Percentiles rank a stretch among this genome's conserved stretches.
Evolutionary conservation across 2,888 invertebrate genomes (phyloP).

Genomic region (Pandemis cinnamomeana): DNA sequence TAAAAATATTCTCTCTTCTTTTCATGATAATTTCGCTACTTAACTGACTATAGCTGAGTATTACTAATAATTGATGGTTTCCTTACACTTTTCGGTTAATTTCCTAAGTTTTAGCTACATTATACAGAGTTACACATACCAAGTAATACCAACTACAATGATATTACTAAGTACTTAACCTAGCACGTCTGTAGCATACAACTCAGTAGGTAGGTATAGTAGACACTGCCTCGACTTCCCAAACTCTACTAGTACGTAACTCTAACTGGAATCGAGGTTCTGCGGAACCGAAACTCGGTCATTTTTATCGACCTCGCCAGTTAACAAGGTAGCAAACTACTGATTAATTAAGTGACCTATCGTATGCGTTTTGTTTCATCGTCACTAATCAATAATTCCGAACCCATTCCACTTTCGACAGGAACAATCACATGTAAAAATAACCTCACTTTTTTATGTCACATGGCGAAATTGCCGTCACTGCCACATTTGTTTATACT

Average conservation of each 20-base stretch:
- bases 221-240: background rate
- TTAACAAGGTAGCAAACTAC: constrained; percentile 10
- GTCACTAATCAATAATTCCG: background rate
- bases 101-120: too few species aligned
- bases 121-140: too few species aligned
- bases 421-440: background rate
- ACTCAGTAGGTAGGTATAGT: background rate
- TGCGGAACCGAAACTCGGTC: constrained; percentile 17
- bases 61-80: background rate
- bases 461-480: constrained; percentile 8
- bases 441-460: constrained; percentile 21
- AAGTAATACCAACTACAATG: too few species aligned
- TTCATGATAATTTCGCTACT: too few species aligned
- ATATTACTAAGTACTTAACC: background rate
- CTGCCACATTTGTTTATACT: constrained; percentile 15
- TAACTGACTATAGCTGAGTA: too few species aligned
- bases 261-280: constrained; percentile 29
- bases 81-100: background rate
- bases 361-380: background rate
- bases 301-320: constrained; percentile 22
- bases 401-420: background rate
- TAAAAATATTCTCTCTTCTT: too few species aligned
- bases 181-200: background rate
- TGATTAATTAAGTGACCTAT: constrained; percentile 3
- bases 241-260: constrained; percentile 9